phyloP scores from a whole-genome alignment of 2,113 vertebrate species.

The Hyperopisus bebe region DNA sequence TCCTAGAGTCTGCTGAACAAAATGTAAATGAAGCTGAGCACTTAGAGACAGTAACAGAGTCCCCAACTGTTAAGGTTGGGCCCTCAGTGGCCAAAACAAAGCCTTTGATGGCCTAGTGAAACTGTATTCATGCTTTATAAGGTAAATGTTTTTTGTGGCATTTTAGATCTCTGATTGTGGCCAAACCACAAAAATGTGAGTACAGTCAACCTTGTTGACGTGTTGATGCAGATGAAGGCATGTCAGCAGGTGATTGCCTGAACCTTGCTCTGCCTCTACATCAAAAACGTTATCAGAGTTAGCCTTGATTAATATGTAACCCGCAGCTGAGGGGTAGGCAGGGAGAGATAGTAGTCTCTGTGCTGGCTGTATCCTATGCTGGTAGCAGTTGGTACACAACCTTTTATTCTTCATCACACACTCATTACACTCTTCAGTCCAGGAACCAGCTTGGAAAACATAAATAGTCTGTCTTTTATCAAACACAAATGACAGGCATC shows the following conservation, averaged over 20 bases:
- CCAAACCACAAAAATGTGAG: not conserved
- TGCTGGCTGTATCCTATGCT: not conserved
- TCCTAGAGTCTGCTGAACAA: not conserved
- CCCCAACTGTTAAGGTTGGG: not conserved
- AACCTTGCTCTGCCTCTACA: not conserved
- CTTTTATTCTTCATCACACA: not conserved
- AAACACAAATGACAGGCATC: not conserved
- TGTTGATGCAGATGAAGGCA: not conserved
- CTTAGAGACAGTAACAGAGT: not conserved
- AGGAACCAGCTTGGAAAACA: not conserved
- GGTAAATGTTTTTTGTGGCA: not conserved
- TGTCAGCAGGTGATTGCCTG: not conserved
- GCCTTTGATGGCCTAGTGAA: not conserved
- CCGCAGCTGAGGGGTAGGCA: conserved; percentile 8
- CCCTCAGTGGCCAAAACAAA: not conserved
- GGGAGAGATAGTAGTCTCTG: not conserved
- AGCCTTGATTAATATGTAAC: conserved; percentile 25
- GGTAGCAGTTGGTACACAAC: not conserved
- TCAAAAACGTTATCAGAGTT: not conserved
- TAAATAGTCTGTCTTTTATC: not conserved
- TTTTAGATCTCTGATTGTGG: not conserved
- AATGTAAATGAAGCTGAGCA: not conserved
- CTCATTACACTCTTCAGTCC: not conserved
- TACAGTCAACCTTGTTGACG: not conserved
- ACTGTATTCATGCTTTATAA: not conserved